Evolutionary conservation across 2,888 invertebrate genomes (phyloP).

Genomic region (Teleiodes luculella): DNA sequence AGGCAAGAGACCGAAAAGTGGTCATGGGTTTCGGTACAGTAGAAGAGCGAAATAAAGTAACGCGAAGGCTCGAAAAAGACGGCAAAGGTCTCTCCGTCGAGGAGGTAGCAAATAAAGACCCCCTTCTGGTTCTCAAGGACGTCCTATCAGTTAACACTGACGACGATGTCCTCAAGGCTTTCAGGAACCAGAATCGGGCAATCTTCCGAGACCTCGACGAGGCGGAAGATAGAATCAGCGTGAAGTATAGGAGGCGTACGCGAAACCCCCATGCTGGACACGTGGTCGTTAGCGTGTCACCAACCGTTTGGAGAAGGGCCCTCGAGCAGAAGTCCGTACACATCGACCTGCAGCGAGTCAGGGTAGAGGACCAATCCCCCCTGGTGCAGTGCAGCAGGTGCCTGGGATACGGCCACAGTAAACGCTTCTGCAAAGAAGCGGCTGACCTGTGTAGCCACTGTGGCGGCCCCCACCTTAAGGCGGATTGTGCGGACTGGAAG

Average conservation of each 20-base stretch:
- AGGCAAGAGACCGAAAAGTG: too few relatives aligned
- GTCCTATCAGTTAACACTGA: slow-evolving; percentile 2
- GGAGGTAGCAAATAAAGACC: slow-evolving; percentile 12
- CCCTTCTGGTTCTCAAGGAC: slow-evolving; percentile 10
- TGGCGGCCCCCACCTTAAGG: not conserved
- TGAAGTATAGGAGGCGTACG: not conserved
- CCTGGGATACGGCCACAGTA: slow-evolving; percentile 9
- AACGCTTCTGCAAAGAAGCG: not conserved
- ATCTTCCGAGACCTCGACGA: not conserved
- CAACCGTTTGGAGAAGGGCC: slow-evolving; percentile 2
- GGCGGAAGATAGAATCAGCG: not conserved
- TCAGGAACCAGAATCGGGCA: slow-evolving; percentile 15
- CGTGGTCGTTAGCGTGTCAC: not conserved
- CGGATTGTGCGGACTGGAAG: not conserved
- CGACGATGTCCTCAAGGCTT: slow-evolving; percentile 10
- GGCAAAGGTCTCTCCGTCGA: too few relatives aligned
- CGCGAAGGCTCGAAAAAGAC: too few relatives aligned
- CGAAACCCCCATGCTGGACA: not conserved
- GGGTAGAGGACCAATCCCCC: slow-evolving; percentile 12
- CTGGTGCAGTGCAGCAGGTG: slow-evolving; percentile 13
- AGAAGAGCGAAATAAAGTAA: too few relatives aligned
- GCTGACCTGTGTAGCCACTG: slow-evolving; percentile 14
- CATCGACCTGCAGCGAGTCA: slow-evolving; percentile 8
- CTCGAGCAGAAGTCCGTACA: not conserved
- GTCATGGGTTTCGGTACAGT: too few relatives aligned